Evolutionary conservation across 2,888 invertebrate species (phyloP), one percentile per base, ranked within the genome.

Genomic region (Apodemia duryi): DNA sequence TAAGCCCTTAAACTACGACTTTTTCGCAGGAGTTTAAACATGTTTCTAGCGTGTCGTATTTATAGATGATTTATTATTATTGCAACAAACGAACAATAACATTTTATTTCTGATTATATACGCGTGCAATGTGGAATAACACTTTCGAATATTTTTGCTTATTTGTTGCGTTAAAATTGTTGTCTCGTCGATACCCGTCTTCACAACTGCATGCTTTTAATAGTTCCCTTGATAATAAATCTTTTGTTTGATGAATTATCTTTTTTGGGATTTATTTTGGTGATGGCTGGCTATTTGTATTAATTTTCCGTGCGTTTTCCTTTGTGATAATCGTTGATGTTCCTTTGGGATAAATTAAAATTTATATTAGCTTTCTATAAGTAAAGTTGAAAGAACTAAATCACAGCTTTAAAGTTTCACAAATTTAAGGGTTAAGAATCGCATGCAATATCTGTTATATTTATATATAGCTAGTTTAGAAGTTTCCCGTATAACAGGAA

Each of bases 401-500:
- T 57, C 57, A 57, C 57, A 57, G 57, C 57, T 57, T 57, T 29
- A 32, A 57, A 46, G 32, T 32, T 57, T 57, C 32, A 57, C 57
- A 57, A 28, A 54, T 13, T 11, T 60, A 60, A 11, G 57, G 57
- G 57, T 60, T 57, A 57, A 57, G 57, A 29, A 60, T 60, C 35
- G 57, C 57, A 60, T 60, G 57, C 57, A 13, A 32, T 13, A 5
- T 6, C 13, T 13, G 6, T n/a, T 5, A 35, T 35, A 7, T 9
- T 41, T 65, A n/a, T 65, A 41, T 65, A 61, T 64, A n/a, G 35
- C n/a, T 28, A 43, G 43, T 43, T 43, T 49, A 49, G 61, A 61
- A 61, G 32, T 63, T 46, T 57, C 2, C 63, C 65, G 46, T 71
- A 77, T 70, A 69, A 74, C 93, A 97, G 97, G 95, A 97, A 97